Percentiles rank a stretch among this genome's conserved stretches.
These are phyloP conservation scores for Dryoscopus gambensis DNA, from an alignment of 2,113 vertebrate species.

Conservation along the genomic window DNA sequence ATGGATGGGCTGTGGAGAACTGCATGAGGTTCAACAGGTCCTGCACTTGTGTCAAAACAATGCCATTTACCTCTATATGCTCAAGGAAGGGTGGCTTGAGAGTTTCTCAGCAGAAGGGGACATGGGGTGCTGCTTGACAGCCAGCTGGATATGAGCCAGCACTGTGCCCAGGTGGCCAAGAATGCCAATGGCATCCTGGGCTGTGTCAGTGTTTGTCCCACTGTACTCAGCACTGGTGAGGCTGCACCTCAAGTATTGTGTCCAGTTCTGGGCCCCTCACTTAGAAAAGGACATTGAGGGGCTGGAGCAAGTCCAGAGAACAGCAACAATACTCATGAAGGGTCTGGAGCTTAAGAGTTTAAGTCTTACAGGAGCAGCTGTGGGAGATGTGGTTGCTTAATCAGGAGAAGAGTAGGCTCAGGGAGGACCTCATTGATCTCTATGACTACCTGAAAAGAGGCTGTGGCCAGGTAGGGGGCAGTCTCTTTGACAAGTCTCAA, in stretches of 20 bases:
- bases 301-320: background rate
- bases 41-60: background rate
- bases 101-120: background rate
- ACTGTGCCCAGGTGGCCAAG: background rate
- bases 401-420: background rate
- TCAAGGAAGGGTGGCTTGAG: background rate
- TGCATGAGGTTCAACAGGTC: background rate
- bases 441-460: background rate
- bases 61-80: accelerated
- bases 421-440: background rate
- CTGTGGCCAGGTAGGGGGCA: background rate
- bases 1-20: background rate
- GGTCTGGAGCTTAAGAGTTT: background rate
- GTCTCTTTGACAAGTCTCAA: background rate
- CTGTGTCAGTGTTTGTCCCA: background rate
- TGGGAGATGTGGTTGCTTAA: background rate
- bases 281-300: background rate
- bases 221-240: background rate
- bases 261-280: background rate
- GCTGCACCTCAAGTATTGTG: background rate
- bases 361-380: background rate
- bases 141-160: background rate
- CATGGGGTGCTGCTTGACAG: accelerated
- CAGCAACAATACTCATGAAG: background rate
- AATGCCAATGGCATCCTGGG: background rate